phyloP scores from a whole-genome alignment of 2,113 vertebrate genomes.

The Turdus rufiventris region DNA sequence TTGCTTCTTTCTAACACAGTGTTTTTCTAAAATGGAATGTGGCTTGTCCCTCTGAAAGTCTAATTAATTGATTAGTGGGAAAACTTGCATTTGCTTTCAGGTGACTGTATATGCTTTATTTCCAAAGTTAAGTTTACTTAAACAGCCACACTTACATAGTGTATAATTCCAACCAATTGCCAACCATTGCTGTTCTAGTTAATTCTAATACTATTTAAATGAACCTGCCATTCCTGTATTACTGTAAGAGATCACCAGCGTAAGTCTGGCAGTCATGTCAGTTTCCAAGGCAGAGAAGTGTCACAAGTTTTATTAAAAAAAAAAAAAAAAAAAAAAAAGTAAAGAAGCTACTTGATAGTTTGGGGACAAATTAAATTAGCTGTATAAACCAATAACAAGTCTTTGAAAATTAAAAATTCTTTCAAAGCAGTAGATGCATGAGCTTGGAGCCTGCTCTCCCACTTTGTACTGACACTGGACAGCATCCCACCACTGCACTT shows the following conservation, averaged over 20 bases:
- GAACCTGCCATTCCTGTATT: not conserved
- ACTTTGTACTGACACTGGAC: rapidly evolving
- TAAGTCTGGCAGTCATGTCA: not conserved
- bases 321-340: not conserved
- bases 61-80: not conserved
- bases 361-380: not conserved
- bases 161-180: not conserved
- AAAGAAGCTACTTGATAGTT: not conserved
- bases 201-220: not conserved
- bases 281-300: not conserved
- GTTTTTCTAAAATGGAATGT: not conserved
- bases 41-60: not conserved
- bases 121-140: not conserved
- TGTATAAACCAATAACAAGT: not conserved
- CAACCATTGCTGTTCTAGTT: not conserved
- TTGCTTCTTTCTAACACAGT: not conserved
- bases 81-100: not conserved
- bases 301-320: not conserved
- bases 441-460: not conserved
- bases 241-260: not conserved
- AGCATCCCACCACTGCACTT: not conserved
- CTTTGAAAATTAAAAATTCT: not conserved
- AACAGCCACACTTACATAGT: not conserved
- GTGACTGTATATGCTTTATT: not conserved
- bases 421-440: not conserved